Conservation (phyloP, 23 tunicate species). For the Halocynthia aurantium region DNA sequence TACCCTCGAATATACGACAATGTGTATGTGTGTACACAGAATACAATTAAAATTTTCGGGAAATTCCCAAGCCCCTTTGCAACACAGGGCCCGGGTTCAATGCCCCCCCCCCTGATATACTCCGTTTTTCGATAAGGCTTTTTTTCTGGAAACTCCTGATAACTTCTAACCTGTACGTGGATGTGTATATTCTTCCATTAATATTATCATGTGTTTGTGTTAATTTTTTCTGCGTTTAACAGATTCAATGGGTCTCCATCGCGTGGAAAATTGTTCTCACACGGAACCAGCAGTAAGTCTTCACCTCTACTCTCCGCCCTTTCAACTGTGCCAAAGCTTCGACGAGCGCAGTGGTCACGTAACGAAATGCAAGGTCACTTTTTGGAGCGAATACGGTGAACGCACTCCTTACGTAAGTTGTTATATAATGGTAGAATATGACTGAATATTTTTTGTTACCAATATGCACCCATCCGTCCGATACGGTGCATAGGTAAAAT, state of each 20-base stretch:
- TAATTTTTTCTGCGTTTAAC: not conserved
- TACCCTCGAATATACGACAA: no score
- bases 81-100: no score
- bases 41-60: no score
- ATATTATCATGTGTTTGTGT: not conserved
- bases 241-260: conserved; percentile 89
- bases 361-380: conserved; percentile 69
- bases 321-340: conserved; percentile 77
- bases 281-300: conserved; percentile 66
- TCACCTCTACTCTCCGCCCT: conserved; percentile 89
- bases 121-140: no score
- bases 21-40: no score
- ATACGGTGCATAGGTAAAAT: no score
- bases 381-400: conserved; percentile 60
- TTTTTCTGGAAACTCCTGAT: no score
- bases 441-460: not conserved
- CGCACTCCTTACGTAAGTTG: conserved; percentile 22
- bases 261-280: conserved; percentile 63
- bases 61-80: no score
- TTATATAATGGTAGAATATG: no score
- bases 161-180: no score
- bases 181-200: not conserved
- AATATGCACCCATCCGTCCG: no score
- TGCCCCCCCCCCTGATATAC: no score
- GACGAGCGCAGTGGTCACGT: conserved; percentile 76